Evolutionary conservation across 2,113 vertebrate genomes (phyloP).

Genomic region (Microcebus murinus): DNA sequence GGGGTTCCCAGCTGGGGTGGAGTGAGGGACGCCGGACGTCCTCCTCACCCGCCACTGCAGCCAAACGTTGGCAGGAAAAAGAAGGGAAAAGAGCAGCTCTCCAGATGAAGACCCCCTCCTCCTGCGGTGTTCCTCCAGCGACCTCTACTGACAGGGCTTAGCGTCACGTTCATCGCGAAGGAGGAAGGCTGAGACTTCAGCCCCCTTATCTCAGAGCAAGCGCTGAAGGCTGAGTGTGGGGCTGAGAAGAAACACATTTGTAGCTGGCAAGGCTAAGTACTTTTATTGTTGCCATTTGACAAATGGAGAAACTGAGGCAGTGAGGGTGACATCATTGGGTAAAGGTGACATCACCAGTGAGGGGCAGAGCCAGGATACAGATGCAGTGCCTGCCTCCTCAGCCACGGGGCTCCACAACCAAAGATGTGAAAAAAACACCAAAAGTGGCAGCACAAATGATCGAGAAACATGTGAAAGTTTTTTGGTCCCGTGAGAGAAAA

Average conservation of each 20-base stretch:
- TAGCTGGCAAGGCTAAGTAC: not conserved
- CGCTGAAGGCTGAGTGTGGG: fast-evolving
- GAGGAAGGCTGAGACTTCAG: too few relatives aligned
- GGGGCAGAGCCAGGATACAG: not conserved
- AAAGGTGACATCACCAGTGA: not conserved
- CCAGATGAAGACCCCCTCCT: not conserved
- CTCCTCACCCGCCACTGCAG: too few relatives aligned
- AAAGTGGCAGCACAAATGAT: not conserved
- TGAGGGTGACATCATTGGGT: not conserved
- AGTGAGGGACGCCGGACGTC: not conserved
- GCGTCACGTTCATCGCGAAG: too few relatives aligned
- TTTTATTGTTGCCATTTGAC: too few relatives aligned
- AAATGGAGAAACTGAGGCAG: not conserved
- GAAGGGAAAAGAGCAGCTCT: not conserved
- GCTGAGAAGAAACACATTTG: too few relatives aligned
- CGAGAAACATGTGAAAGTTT: not conserved
- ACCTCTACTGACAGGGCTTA: not conserved
- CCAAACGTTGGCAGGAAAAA: not conserved
- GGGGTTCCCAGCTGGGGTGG: too few relatives aligned
- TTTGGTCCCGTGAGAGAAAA: not conserved
- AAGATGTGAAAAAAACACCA: not conserved
- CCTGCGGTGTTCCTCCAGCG: not conserved
- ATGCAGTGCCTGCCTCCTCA: not conserved
- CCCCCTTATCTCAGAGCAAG: not conserved
- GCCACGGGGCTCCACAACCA: fast-evolving